Base-by-base conservation (phyloP, 1,140 invertebrate genomes). In the Hycleus cichorii region DNA sequence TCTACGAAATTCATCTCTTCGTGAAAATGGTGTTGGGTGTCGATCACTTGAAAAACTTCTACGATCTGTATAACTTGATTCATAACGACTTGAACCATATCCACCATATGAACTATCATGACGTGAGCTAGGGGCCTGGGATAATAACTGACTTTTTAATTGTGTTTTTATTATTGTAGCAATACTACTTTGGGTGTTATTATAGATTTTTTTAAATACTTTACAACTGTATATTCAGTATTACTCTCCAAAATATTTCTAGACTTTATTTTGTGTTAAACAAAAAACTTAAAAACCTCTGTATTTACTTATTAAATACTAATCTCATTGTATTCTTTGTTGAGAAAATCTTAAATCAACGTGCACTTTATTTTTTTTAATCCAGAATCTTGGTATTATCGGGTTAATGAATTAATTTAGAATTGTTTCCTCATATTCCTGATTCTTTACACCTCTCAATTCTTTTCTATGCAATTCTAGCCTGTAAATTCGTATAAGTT, bases 1-100 rank as follows among this genome's bases (percentile, higher is more conserved):
- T 59, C 64, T 69, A 47, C 70, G 71, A 59, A 70, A 71, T 12
- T 72, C 71, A 43, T 73, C 71, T 56, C 69, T 63, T 59, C 66
- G 64, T 27, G 59, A 57, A 49, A 58, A 67, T 47, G 55, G 55
- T 56, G 48, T 59, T 47, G 54, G 58, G 50, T 56, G 62, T 32
- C 65, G 67, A 56, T 66, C 71, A 52, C 62, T 63, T 38, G 72
- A 70, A 57, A 68, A 73, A 47, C 68, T 67, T 57, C 70, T 70
- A 27, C 70, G 59, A 47, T 72, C 69, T 25, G 66, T 47, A 57
- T 61, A 63, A 56, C 58, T 56, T 42, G 62, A 59, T 32, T 67
- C 68, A 57, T 69, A 68, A 47, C 70, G 62, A 59, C 62, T 60
- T 40, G 50, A 50, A 24, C 59, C 51, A 50, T 65, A 66, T 43